phyloP scores from a whole-genome alignment of 1,140 invertebrate species.

The Megalopta genalis region DNA sequence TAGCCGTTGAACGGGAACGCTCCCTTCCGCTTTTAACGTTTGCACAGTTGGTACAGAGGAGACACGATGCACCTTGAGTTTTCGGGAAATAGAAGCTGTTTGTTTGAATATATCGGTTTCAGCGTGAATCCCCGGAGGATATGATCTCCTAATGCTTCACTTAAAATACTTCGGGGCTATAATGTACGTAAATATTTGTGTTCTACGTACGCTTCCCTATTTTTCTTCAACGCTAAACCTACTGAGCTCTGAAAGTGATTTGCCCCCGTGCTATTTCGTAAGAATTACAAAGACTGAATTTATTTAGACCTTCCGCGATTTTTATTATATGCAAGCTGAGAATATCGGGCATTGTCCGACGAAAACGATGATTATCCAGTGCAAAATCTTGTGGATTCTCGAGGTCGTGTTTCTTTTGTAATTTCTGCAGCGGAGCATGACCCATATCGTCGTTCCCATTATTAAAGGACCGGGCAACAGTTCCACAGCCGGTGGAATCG shows the following conservation, averaged over 20 bases:
- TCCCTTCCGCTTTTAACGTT: conserved; percentile 3
- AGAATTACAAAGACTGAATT: too few species aligned
- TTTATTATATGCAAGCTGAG: too few species aligned
- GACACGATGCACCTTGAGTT: neutral
- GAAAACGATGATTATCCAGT: too few species aligned
- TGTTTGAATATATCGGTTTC: conserved; percentile 52
- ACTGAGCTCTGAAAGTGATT: too few species aligned
- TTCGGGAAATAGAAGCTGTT: conserved; percentile 2
- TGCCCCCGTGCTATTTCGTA: too few species aligned
- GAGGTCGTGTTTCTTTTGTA: neutral
- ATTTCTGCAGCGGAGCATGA: neutral
- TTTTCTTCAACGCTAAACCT: too few species aligned
- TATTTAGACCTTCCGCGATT: too few species aligned
- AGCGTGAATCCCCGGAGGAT: neutral
- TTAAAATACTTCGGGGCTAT: conserved; percentile 5
- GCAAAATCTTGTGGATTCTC: too few species aligned
- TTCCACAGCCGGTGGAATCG: neutral
- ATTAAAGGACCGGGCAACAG: neutral
- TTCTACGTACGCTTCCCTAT: too few species aligned
- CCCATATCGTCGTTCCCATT: neutral
- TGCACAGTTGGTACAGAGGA: conserved; percentile 1
- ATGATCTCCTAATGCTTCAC: neutral
- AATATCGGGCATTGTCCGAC: too few species aligned
- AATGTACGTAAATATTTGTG: too few species aligned
- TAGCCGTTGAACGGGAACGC: neutral